Conservation (phyloP, 2,888 invertebrate species). For the Scrobipalpa atriplicella region DNA sequence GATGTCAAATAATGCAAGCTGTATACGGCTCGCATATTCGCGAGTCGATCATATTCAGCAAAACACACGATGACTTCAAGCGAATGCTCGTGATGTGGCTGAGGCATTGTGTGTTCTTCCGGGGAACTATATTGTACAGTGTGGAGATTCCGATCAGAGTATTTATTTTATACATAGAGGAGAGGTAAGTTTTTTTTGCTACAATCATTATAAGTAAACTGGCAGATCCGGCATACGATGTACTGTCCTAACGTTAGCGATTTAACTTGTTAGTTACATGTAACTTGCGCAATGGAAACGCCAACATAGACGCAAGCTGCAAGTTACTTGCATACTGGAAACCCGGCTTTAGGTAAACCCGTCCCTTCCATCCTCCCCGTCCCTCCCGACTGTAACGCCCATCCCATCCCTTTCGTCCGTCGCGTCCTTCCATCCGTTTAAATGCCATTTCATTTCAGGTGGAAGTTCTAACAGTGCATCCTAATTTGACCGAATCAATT, state of each 20-base stretch:
- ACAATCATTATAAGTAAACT: no score
- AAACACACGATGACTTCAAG: slow-evolving; percentile 73
- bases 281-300: no score
- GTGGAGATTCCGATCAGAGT: slow-evolving; percentile 79
- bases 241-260: no score
- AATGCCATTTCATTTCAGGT: slow-evolving; percentile 67
- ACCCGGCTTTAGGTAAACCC: no score
- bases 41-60: slow-evolving; percentile 76
- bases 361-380: no score
- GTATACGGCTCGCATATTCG: slow-evolving; percentile 76
- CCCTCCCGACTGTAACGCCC: no score
- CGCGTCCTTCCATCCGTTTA: no score
- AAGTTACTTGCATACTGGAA: no score
- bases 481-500: slow-evolving; percentile 75
- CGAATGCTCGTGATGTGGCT: slow-evolving; percentile 77
- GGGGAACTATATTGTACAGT: slow-evolving; percentile 82
- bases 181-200: slow-evolving; percentile 70
- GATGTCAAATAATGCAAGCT: slow-evolving; percentile 76
- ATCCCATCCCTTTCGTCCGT: no score
- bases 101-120: slow-evolving; percentile 78
- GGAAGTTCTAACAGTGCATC: slow-evolving; percentile 78
- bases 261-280: no score
- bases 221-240: no score
- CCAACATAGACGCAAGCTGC: no score
- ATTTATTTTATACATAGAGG: slow-evolving; percentile 83